phyloP scores from a whole-genome alignment of 2,113 vertebrate species.

The Strigops habroptila region DNA sequence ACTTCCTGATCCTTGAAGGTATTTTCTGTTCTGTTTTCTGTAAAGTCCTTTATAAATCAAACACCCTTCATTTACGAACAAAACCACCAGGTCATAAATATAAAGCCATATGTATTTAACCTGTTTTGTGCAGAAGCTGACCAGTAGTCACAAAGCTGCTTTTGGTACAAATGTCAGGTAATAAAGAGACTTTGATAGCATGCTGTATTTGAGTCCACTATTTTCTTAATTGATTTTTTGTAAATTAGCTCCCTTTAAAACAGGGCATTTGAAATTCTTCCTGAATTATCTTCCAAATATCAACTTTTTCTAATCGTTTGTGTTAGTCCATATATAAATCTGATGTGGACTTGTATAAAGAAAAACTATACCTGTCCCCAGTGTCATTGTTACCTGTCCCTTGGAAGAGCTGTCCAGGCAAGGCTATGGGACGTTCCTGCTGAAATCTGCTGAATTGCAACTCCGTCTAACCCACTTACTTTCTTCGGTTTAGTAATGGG shows the following conservation, averaged over 20 bases:
- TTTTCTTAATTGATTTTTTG: background rate
- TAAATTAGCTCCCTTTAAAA: background rate
- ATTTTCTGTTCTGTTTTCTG: background rate
- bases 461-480: constrained; percentile 92
- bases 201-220: background rate
- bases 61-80: background rate
- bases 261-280: background rate
- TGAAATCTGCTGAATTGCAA: constrained; percentile 95
- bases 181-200: background rate
- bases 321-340: background rate
- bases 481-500: constrained; percentile 99
- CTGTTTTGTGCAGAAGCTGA: background rate
- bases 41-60: background rate
- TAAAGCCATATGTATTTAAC: background rate
- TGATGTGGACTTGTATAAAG: background rate
- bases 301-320: background rate
- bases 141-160: background rate
- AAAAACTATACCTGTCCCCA: background rate
- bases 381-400: constrained; percentile 82
- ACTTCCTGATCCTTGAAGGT: background rate
- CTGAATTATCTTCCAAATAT: background rate
- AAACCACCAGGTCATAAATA: background rate
- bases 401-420: constrained; percentile 96
- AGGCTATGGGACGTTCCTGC: constrained; percentile 96
- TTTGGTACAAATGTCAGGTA: background rate